Evolutionary conservation across 92 coral and sea anemone genomes (phyloP), one percentile per base, ranked within the genome.

Genomic region (Plumapathes pennacea): DNA sequence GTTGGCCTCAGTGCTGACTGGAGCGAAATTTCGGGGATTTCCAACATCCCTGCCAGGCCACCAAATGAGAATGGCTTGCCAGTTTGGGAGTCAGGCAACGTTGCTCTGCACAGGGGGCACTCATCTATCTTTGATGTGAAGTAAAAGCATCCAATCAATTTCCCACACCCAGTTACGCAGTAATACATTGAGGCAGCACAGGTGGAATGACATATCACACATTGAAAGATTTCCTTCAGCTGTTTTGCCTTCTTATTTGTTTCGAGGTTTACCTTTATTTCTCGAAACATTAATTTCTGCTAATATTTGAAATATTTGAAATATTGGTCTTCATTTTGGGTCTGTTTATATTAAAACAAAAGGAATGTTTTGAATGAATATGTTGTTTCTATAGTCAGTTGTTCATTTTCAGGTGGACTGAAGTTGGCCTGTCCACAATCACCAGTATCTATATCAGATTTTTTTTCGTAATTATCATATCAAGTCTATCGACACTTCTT

Each of bases 141-240:
- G 13, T 3, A 42, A 39, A 54, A 67, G 39, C 74, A 67, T 4
- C 74, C 65, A n/a, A 67, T 67, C 17, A 67, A n/a, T 20, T 40
- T 53, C 21, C 65, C 74, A 67, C 64, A 67, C 34, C 65, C 74
- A 19, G 64, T 29, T 6, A 67, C 50, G 41, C 74, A 67, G 37
- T 53, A 54, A 54, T 54, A 67, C 65, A 67, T 9, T 17, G 44
- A 11, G 37, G 62, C 22, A 12, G 64, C 36, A 39, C 74, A 41
- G 5, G 74, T 67, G 3, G 13, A 4, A 12, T 67, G 64, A 23
- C 74, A 67, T 2, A 67, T 67, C 11, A 54, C 70, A 47, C 70
- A 62, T 12, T 30, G 31, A 9, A 47, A 27, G 0, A 47, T 14
- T 21, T 47, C 45, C 11, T 46, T 33, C 11, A 62, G 31, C 31